Evolutionary conservation across 2,797 vertebrate species (phyloP).

Genomic region (Neosilurus hyrtlii): DNA sequence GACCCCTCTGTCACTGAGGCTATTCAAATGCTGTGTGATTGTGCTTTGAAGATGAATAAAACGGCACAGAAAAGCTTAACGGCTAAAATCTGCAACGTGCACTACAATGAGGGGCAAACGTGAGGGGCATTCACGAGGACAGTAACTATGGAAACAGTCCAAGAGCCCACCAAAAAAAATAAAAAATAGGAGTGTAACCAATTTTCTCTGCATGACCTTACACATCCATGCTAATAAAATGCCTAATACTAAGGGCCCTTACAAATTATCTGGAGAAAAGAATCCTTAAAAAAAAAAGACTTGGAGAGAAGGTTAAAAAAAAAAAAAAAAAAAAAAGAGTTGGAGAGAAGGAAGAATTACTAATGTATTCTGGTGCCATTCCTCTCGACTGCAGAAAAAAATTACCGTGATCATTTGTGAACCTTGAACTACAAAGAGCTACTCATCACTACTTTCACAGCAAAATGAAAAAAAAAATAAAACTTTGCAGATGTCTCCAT

Average conservation of each 20-base stretch:
- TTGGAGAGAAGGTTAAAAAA: too few relatives aligned
- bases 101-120: constrained; percentile 10
- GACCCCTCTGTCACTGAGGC: constrained; percentile 53
- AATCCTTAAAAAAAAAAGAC: neutral
- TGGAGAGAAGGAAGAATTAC: neutral
- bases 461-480: neutral
- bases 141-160: constrained; percentile 46
- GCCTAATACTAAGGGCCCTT: neutral
- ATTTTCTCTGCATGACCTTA: neutral
- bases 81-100: constrained; percentile 12
- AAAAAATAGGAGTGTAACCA: constrained; percentile 19
- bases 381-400: neutral
- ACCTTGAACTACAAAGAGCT: neutral
- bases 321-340: too few relatives aligned
- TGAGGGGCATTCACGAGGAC: constrained; percentile 16
- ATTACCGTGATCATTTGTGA: neutral
- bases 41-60: constrained; percentile 29
- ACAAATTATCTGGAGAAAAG: neutral
- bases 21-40: constrained; percentile 16
- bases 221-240: neutral
- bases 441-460: constrained; percentile 5
- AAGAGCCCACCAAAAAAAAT: constrained; percentile 32
- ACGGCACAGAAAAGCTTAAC: constrained; percentile 8
- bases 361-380: constrained; percentile 12
- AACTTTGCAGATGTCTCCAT: constrained; percentile 5